Evolutionary conservation across 2,797 vertebrate species (phyloP), one percentile per base, ranked within the genome.

Genomic region (Zenarchopterus dispar): DNA sequence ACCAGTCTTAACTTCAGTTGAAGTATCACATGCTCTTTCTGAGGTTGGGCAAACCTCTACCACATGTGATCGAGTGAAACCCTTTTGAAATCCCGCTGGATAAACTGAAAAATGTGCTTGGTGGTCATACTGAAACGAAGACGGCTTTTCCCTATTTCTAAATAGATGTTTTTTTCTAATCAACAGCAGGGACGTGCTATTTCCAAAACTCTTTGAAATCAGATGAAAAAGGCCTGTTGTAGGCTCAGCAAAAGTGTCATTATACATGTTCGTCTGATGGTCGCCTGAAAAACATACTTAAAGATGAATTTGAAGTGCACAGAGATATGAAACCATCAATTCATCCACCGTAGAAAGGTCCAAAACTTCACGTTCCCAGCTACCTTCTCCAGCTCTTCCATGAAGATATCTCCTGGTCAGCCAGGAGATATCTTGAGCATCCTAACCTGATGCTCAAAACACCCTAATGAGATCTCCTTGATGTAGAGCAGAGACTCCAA

Each of bases 51-150:
- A 73, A 71, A 62, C 45, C 62, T 81, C 64, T 1, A 47, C 64
- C 70, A 17, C 75, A 73, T 69, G 62, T 31, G 62, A 62, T 73
- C 54, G 65, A 43, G 49, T 44, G 50, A 73, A 78, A 67, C 11
- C 43, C 64, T 76, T n/a, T 80, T 72, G 56, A 84, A 77, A 75
- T 70, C 60, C 55, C 56, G 43, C 65, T 59, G 75, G 67, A 67
- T 67, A 55, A 73, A 75, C 4, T 63, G 11, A 70, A 80, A 75
- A 78, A 75, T 62, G 49, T 81, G 58, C 43, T 53, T 7, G 8
- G 44, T 39, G 58, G 62, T 72, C 47, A 64, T 23, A 22, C 67
- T 56, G 51, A 52, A 69, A 77, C 57, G 43, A 73, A 68, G 39
- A 48, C 44, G 56, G 36, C 33, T 60, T 73, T 55, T 21, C 17